Conservation (phyloP, 2,797 vertebrate genomes). For the Leptodactylus fallax region DNA sequence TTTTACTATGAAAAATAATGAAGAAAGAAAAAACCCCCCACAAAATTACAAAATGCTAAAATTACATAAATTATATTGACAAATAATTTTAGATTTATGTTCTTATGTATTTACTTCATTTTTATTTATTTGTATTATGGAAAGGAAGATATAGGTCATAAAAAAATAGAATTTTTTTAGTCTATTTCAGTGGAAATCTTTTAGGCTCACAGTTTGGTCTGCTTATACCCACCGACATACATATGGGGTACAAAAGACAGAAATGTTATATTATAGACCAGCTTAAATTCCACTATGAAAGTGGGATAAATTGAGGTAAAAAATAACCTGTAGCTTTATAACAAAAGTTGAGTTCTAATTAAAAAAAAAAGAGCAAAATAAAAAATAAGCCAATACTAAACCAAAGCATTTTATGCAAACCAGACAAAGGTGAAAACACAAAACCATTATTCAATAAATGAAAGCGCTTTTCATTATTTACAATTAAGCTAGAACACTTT, state of each 20-base stretch:
- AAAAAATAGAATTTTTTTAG: background rate
- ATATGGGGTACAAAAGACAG: background rate
- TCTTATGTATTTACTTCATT: too few relatives aligned
- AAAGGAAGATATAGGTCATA: background rate
- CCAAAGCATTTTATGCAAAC: constrained; percentile 69
- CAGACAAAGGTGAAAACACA: constrained; percentile 60
- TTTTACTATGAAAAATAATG: background rate
- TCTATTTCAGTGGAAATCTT: constrained; percentile 24
- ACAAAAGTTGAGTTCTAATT: background rate
- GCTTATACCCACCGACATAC: constrained; percentile 11
- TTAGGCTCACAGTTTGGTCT: constrained; percentile 18
- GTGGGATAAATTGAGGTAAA: background rate
- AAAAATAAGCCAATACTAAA: constrained; percentile 80
- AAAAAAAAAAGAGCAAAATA: background rate
- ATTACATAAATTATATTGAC: too few relatives aligned
- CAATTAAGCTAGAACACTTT: constrained; percentile 53
- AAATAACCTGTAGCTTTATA: background rate
- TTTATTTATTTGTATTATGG: too few relatives aligned
- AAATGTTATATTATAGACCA: background rate
- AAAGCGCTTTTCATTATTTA: constrained; percentile 49
- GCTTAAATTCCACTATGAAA: background rate
- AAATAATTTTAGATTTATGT: too few relatives aligned
- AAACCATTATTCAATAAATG: constrained; percentile 70
- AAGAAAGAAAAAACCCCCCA: background rate
- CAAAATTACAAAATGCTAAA: background rate